Evolutionary conservation across 30 jellyfish, hydroid and myxozoan genomes (phyloP), one percentile per base, ranked within the genome.

Genomic region (Aurelia sp.): DNA sequence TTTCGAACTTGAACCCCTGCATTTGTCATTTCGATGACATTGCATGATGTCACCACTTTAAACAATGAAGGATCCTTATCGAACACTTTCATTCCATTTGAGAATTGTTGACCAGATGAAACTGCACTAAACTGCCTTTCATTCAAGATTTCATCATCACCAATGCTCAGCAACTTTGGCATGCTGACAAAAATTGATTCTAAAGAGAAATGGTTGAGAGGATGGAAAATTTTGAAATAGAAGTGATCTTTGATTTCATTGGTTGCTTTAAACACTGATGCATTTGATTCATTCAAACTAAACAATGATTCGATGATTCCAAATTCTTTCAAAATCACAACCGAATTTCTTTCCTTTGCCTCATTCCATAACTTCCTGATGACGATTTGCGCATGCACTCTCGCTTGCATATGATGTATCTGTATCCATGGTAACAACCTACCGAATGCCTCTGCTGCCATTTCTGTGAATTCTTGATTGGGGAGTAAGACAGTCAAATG

Each of bases 341-440:
- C 62, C 3, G 66, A 68, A 13, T 76, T 50, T 31, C 88, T 89
- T 44, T 65, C 6, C 53, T 64, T 88, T 62, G 70, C 64, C 61
- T 81, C 92, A 15, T 94, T 83, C 97, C 99, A 89, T 21, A 94
- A 31, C 63, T 44, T 66, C 74, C 85, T 48, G 48, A 94, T 11
- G 27, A 82, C 95, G 41, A 73, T 87, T 62, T 86, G 97, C 17
- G 99, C 96, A 47, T 78, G 90, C 78, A 94, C 83, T 62, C 97
- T 76, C 21, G 92, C 96, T 74, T 90, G 93, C 96, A 94, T 83
- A 57, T 94, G 99, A 71, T 94, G 99, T 3, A 88, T 90, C 69
- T 94, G 99, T 16, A 95, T 71, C 99, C 99, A 94, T 19, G 97
- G 97, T 50, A 94, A 59, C 62, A 94, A 27, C 41, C 70, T 75